phyloP scores from a whole-genome alignment of 2,888 invertebrate species.

The Archips crataeganus region DNA sequence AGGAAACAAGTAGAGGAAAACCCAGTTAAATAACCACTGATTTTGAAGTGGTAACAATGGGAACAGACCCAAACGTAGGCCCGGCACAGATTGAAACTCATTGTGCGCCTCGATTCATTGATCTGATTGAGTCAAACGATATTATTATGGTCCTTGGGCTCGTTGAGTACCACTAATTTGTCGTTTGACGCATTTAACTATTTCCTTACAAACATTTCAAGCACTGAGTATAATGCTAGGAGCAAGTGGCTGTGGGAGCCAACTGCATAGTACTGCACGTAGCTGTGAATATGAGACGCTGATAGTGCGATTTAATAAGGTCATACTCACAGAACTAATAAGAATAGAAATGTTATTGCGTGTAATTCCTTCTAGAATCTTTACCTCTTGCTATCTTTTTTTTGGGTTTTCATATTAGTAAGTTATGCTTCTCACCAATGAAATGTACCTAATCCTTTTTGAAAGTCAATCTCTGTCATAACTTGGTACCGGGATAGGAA shows the following conservation, averaged over 20 bases:
- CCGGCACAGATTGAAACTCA: constrained; percentile 75
- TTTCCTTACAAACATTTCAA: neutral
- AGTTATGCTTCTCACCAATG: too few species aligned
- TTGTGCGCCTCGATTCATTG: constrained; percentile 62
- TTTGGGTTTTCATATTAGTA: too few species aligned
- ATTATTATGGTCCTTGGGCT: constrained; percentile 38
- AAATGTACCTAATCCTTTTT: too few species aligned
- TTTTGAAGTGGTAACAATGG: neutral
- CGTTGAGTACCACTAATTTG: constrained; percentile 30
- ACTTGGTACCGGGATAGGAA: too few species aligned
- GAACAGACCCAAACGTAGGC: constrained; percentile 47
- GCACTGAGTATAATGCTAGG: neutral
- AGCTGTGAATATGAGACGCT: constrained; percentile 26
- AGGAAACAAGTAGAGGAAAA: too few species aligned
- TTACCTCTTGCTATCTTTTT: too few species aligned
- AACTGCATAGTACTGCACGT: constrained; percentile 35
- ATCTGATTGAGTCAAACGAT: constrained; percentile 45
- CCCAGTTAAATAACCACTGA: too few species aligned
- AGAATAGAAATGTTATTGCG: too few species aligned
- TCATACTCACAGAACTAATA: neutral
- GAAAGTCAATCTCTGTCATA: too few species aligned
- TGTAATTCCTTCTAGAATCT: too few species aligned
- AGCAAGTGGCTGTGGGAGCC: constrained; percentile 37
- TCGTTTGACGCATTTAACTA: constrained; percentile 23
- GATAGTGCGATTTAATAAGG: constrained; percentile 34